Percentiles rank a stretch among this genome's conserved stretches.
These are phyloP conservation scores for Buceros bicornis DNA, from an alignment of 2,797 vertebrate species.

Conservation along the genomic window DNA sequence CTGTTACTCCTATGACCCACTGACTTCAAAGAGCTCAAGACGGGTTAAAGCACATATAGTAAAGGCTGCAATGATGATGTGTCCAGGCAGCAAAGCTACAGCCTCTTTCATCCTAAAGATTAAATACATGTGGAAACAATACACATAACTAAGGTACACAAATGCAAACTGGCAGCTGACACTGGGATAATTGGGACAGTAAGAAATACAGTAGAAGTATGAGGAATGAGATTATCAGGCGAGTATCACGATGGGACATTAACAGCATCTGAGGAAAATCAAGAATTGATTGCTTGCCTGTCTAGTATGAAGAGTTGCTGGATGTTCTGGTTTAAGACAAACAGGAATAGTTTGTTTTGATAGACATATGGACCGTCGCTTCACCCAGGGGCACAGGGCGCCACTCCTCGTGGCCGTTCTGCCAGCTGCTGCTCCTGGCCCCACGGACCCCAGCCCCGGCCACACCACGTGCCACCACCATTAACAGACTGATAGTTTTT, in stretches of 20 bases:
- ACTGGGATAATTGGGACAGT: not conserved
- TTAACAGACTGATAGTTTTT: too few relatives aligned
- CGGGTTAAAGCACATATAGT: not conserved
- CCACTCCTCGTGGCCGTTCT: too few relatives aligned
- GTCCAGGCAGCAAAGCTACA: not conserved
- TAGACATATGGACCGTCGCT: too few relatives aligned
- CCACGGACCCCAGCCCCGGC: too few relatives aligned
- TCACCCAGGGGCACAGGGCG: too few relatives aligned
- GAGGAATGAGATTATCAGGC: not conserved
- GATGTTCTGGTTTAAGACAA: too few relatives aligned
- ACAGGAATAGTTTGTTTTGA: too few relatives aligned
- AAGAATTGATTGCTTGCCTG: not conserved
- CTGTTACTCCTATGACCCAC: not conserved
- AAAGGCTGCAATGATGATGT: not conserved
- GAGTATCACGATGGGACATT: fast-evolving
- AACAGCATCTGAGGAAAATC: not conserved
- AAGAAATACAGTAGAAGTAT: not conserved
- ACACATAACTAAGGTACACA: not conserved
- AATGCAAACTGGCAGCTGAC: not conserved
- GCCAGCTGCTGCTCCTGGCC: too few relatives aligned
- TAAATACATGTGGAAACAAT: not conserved
- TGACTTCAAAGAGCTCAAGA: not conserved
- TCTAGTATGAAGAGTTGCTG: not conserved
- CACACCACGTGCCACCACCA: too few relatives aligned
- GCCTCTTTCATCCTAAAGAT: not conserved